Evolutionary conservation across 2,888 invertebrate species (phyloP).

Genomic region (Diplazon laetatorius): DNA sequence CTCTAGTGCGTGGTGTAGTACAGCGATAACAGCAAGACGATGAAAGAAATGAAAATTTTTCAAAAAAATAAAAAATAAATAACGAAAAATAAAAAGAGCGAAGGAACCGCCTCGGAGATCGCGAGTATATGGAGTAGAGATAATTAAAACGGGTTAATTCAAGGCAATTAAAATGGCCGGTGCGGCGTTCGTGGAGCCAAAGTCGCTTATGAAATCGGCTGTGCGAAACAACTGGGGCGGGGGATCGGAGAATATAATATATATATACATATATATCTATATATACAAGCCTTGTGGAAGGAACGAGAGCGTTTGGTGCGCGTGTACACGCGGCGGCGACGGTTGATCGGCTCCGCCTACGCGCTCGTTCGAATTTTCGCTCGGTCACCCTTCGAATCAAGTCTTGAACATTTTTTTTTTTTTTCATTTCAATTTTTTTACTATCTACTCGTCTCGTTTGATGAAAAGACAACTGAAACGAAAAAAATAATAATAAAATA

Average conservation of each 20-base stretch:
- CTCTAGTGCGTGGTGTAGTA: not conserved
- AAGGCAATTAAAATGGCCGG: constrained; percentile 73
- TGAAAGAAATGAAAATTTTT: too few relatives aligned
- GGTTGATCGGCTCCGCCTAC: constrained; percentile 67
- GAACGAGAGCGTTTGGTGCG: constrained; percentile 53
- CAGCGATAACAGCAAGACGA: constrained; percentile 8
- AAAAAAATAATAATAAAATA: constrained; percentile 24
- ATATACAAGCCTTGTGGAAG: constrained; percentile 19
- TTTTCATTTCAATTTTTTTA: constrained; percentile 50
- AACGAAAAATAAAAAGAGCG: constrained; percentile 28
- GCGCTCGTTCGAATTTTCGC: constrained; percentile 66
- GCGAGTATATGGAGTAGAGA: constrained; percentile 56
- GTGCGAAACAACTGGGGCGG: constrained; percentile 19
- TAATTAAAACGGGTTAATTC: constrained; percentile 75
- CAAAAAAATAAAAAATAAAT: too few relatives aligned
- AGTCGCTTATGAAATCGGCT: constrained; percentile 63
- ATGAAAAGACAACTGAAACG: constrained; percentile 1
- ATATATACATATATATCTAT: too few relatives aligned
- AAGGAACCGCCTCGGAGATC: constrained; percentile 46
- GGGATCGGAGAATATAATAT: constrained; percentile 46
- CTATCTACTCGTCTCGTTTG: not conserved
- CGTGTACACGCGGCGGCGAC: constrained; percentile 26
- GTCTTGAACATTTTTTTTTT: constrained; percentile 44
- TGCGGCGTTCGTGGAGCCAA: constrained; percentile 65
- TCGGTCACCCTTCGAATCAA: constrained; percentile 65